Percentiles rank a stretch among this genome's conserved stretches.
Evolutionary conservation across 2,797 vertebrate species (phyloP).

Genomic region (Gastrophryne carolinensis): DNA sequence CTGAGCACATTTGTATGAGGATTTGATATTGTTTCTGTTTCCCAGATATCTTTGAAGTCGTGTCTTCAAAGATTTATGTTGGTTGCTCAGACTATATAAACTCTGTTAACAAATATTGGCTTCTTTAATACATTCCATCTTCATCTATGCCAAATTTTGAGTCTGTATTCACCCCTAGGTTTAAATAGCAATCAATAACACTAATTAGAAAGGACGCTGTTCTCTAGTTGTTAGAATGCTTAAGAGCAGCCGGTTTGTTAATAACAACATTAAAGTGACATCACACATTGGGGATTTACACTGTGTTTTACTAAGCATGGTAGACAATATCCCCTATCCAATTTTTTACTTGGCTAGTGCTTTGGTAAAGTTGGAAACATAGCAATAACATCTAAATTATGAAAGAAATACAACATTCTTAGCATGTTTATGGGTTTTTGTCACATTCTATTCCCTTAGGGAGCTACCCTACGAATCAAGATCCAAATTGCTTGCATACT

Average conservation of each 20-base stretch:
- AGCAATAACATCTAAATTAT: neutral
- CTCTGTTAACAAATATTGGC: conserved; percentile 52
- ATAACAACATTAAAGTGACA: conserved; percentile 27
- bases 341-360: conserved; percentile 18
- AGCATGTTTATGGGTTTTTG: neutral
- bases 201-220: conserved; percentile 35
- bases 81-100: conserved; percentile 58
- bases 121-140: conserved; percentile 56
- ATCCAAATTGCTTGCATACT: too few relatives aligned
- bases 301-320: neutral
- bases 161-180: conserved; percentile 50
- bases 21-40: conserved; percentile 71
- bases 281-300: conserved; percentile 12
- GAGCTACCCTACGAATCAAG: too few relatives aligned
- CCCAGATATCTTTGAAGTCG: conserved; percentile 67
- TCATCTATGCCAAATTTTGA: conserved; percentile 49
- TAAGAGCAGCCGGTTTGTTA: neutral
- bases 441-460: neutral
- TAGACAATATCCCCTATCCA: conserved; percentile 14
- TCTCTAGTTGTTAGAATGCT: conserved; percentile 16
- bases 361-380: neutral
- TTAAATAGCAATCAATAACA: conserved; percentile 52
- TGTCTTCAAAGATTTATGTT: conserved; percentile 65
- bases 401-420: neutral
- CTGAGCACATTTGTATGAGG: conserved; percentile 67